Base-by-base conservation (phyloP, 2,888 invertebrate species). In the Chaitophorus viminalis region DNA sequence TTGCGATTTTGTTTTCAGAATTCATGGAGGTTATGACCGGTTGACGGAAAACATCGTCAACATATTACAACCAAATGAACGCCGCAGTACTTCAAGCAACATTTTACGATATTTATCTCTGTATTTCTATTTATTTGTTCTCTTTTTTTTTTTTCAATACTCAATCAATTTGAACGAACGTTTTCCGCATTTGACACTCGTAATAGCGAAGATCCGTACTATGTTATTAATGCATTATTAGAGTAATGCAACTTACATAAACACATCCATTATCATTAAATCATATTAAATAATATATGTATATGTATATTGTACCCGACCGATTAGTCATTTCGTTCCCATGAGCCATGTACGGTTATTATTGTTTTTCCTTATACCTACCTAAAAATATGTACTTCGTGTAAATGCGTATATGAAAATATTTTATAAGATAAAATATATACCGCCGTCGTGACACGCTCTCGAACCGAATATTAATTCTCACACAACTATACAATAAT, bases 1-100 rank as follows among this genome's bases (percentile, higher is more conserved):
- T 65, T 65, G 6, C 68, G 11, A 68, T 68, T n/a, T 68, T 68
- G 6, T 60, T 89, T 89, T 78, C 82, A 89, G 89, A 89, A 89
- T 89, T 89, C 52, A 89, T 89, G 89, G 88, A 88, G 46, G 88
- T 89, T 70, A 89, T 89, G 89, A 89, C 88, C 60, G 89, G 89
- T 74, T 88, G 77, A 89, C 31, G 39, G 39, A 31, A 6, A 72
- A 46, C 14, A 14, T 14, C 21, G 31, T 36, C 17, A n/a, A 60
- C 11, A 46, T 14, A 14, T 9, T 5, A 11, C 21, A 39, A 83
- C 39, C 46, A 78, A 78, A 60, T 3, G 60, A 21, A 46, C 6
- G 46, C 82, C 33, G 79, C 18, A 17, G n/a, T n/a, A n/a, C 31
- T 78, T 33, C 3, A 33, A 78, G 5, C 54, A 54, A 79, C n/a